phyloP scores from a whole-genome alignment of 2,888 invertebrate genomes.

The Ischnura elegans region DNA sequence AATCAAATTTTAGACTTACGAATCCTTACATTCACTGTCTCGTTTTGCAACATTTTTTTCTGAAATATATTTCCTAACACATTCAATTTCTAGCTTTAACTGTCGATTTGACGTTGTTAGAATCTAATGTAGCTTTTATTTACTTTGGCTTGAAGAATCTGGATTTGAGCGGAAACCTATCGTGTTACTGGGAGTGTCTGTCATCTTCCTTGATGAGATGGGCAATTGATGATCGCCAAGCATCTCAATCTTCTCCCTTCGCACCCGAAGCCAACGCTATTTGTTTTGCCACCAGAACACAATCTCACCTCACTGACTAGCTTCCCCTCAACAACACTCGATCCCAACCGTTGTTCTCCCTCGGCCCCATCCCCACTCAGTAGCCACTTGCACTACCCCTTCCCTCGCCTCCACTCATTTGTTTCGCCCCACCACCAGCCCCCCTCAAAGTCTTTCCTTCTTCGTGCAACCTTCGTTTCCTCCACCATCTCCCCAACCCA shows the following conservation, averaged over 20 bases:
- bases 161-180: background rate
- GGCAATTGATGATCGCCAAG: background rate
- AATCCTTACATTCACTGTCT: no score
- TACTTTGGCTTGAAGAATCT: background rate
- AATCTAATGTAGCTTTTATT: background rate
- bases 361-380: background rate
- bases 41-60: no score
- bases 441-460: background rate
- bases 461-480: background rate
- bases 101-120: background rate
- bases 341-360: background rate
- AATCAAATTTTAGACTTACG: no score
- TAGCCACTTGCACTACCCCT: background rate
- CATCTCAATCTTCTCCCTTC: constrained; percentile 24
- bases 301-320: constrained; percentile 39
- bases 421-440: background rate
- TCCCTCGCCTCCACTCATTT: background rate
- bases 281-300: constrained; percentile 28
- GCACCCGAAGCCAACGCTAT: background rate
- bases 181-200: background rate
- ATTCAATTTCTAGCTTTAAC: no score
- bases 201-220: background rate
- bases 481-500: background rate
- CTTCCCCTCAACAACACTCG: background rate
- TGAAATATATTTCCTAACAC: no score